Evolutionary conservation across 2,797 vertebrate genomes (phyloP).

Genomic region (Margarornis squamiger): DNA sequence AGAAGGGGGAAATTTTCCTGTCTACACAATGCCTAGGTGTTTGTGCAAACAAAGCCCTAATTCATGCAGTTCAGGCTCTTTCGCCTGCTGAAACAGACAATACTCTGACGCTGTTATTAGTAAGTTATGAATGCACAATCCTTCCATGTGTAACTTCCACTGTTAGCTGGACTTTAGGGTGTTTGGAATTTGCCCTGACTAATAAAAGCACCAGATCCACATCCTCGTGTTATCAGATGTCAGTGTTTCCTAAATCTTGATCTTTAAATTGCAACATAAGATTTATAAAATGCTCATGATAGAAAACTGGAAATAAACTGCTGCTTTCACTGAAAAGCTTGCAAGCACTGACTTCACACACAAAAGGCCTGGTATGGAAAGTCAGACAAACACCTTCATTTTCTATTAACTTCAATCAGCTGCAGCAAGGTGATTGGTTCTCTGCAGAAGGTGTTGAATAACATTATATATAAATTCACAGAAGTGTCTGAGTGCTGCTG

Average conservation of each 20-base stretch:
- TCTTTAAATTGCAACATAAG: background rate
- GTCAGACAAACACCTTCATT: background rate
- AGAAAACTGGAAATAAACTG: background rate
- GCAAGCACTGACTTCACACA: background rate
- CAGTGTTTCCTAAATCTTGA: background rate
- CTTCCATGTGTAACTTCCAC: background rate
- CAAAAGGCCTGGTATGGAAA: background rate
- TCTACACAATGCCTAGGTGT: constrained; percentile 18
- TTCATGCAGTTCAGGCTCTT: constrained; percentile 16
- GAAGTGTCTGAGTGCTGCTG: background rate
- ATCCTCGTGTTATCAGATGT: background rate
- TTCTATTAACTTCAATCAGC: background rate
- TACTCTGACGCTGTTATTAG: background rate
- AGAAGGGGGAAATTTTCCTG: background rate
- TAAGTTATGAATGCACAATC: background rate
- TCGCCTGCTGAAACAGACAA: background rate
- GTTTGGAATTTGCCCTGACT: background rate
- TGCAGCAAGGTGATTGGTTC: background rate
- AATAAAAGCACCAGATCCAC: background rate
- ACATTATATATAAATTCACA: background rate
- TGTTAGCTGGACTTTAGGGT: background rate
- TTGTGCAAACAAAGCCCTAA: constrained; percentile 44
- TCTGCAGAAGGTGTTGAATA: background rate
- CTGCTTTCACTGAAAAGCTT: background rate
- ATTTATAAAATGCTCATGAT: background rate